Conservation (phyloP, 92 coral and sea anemone genomes). For the Parazoanthus atlanticus region DNA sequence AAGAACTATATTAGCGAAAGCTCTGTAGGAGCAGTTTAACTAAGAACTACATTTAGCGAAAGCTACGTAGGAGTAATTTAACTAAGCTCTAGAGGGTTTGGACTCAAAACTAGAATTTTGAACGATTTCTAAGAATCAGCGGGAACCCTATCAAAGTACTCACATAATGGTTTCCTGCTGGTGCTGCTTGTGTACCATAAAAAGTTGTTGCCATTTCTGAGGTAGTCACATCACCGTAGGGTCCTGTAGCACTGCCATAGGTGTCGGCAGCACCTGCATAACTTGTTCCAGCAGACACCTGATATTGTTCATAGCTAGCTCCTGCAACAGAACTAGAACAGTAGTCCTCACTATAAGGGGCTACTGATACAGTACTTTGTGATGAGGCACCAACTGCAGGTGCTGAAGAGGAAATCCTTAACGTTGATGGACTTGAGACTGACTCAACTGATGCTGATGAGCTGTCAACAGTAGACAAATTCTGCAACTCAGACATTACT, state of each 20-base stretch:
- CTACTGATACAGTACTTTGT: conserved; percentile 3
- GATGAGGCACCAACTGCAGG: neutral
- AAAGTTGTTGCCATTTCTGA: neutral
- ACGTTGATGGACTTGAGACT: neutral
- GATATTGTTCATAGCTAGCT: conserved; percentile 1
- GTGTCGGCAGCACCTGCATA: neutral
- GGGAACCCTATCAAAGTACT: neutral
- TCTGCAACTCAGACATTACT: neutral
- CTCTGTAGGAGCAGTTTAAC: too few species aligned
- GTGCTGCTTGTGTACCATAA: neutral
- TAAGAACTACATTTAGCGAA: too few species aligned
- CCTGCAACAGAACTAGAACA: neutral
- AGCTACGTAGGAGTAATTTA: too few species aligned
- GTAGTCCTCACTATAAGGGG: neutral
- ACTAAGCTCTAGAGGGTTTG: too few species aligned
- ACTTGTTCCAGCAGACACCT: neutral
- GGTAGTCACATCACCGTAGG: neutral
- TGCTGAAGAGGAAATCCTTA: neutral
- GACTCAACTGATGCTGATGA: conserved; percentile 5
- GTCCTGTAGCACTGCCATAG: conserved; percentile 37
- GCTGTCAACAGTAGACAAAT: neutral
- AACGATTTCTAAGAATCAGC: too few species aligned
- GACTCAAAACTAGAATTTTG: too few species aligned
- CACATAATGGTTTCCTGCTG: neutral
- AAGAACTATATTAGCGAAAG: too few species aligned